Base-by-base conservation (phyloP, 2,113 vertebrate species). In the Rhinoderma darwinii region DNA sequence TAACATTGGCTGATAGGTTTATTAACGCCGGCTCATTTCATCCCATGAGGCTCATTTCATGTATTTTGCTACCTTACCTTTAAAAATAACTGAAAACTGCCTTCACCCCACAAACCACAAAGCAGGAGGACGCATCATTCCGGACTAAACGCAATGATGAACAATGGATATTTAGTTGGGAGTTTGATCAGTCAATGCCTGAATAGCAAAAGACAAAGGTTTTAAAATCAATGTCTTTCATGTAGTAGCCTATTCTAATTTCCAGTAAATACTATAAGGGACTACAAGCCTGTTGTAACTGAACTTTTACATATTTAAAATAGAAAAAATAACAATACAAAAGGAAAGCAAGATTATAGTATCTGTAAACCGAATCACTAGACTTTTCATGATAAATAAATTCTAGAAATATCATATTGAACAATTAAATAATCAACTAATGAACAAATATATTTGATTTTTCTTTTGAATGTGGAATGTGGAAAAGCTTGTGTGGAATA, bases 11-110 rank as follows among this genome's bases (percentile, higher is more conserved):
- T 30, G 32, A 9, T 25, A 6, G 51, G 30, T 72, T 83, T 51
- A 82, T 22, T 44, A 72, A 10, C 30, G 37, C 15, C 51, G 72
- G 20, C 43, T 72, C 12, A 25, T n/a, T 22, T 37, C 50, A 37
- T 39, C 37, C 25, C 50, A 30, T n/a, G 82, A 30, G 63, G 41
- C 82, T 51, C 27, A 20, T 83, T 72, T 72, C 32, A 20, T 51
- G 44, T 83, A 20, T 22, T 83, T 72, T 83, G 73, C 18, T 51
- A 32, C 82, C 63, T 35, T 30, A 51, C 10, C 82, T 72, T 83
- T 83, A 73, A 22, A 83, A 44, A 83, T 83, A 83, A 83, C 73
- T 83, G 30, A 83, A 83, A 73, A 70, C 82, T 72, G 82, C 81
- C 39, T n/a, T 35, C 81, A 70, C 39, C 59, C 39, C 43, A 44